Percentiles rank a stretch among this genome's conserved stretches.
Conservation (phyloP, 2,888 invertebrate species). For the Serripes groenlandicus region DNA sequence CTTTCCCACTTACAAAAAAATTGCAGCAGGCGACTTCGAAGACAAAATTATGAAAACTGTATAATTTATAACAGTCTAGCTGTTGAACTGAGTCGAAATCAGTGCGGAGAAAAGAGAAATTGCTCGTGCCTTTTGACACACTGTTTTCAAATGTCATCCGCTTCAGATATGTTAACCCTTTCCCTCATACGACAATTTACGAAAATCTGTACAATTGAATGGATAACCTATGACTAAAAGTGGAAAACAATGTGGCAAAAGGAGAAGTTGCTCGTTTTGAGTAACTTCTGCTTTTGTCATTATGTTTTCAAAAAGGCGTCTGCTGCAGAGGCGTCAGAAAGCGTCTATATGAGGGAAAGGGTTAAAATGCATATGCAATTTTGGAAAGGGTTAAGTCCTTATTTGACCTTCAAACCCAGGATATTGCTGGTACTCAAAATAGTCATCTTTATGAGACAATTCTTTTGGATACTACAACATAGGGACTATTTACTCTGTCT, state of each 20-base stretch:
- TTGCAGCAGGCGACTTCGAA: no score
- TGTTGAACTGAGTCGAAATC: background rate
- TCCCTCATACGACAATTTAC: background rate
- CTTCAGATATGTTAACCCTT: background rate
- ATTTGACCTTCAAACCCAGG: no score
- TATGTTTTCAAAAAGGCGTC: background rate
- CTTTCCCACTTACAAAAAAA: no score
- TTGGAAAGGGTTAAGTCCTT: background rate
- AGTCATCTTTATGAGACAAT: no score
- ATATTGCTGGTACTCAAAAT: no score
- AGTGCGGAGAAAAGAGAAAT: conserved; percentile 8
- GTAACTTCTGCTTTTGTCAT: background rate
- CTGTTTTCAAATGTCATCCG: background rate
- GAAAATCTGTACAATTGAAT: background rate
- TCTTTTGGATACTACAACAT: no score
- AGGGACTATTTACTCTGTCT: no score
- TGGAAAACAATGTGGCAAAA: background rate
- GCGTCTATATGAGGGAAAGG: background rate
- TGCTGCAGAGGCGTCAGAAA: background rate
- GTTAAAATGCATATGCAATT: background rate
- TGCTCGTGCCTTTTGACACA: background rate
- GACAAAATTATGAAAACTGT: no score
- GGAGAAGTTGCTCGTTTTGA: background rate
- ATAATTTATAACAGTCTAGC: no score
- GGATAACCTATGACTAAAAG: background rate